These are phyloP conservation scores for Phocoena phocoena DNA, from an alignment of 2,113 vertebrate genomes.

Conservation along the genomic window DNA sequence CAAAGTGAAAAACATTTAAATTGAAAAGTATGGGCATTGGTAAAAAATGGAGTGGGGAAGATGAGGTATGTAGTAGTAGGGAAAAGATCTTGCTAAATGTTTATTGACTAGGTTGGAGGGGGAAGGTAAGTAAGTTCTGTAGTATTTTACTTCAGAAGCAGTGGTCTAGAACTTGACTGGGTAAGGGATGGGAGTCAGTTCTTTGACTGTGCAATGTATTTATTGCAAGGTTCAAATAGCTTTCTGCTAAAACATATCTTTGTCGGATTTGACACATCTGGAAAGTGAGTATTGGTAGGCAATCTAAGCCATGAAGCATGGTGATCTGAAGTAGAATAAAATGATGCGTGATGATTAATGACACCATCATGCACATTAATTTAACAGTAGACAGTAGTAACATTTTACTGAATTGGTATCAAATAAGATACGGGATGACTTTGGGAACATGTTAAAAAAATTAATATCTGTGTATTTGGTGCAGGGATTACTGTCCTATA, in stretches of 20 bases:
- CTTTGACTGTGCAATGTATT: background rate
- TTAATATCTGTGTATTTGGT: background rate
- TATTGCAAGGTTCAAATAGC: background rate
- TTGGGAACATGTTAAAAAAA: background rate
- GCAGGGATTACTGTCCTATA: background rate
- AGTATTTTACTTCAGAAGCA: conserved; percentile 17
- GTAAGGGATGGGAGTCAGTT: background rate
- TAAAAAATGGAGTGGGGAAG: background rate
- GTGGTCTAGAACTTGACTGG: background rate
- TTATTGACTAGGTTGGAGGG: background rate
- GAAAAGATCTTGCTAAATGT: background rate
- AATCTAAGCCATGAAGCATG: conserved; percentile 10
- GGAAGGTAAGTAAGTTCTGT: background rate
- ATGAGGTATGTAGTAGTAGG: background rate
- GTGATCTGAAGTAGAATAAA: conserved; percentile 1
- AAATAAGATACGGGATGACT: conserved; percentile 25
- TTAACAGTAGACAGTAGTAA: background rate
- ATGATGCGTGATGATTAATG: conserved; percentile 30
- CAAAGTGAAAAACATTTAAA: conserved; percentile 27
- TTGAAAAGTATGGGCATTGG: background rate
- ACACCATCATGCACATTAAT: background rate
- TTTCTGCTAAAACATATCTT: background rate
- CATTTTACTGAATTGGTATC: background rate
- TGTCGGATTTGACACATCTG: conserved; percentile 5
- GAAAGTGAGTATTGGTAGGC: conserved; percentile 16